These are phyloP conservation scores for crab-eating macaque (Macaca fascicularis) DNA, from an alignment of 2,113 vertebrate genomes.

Conservation along the genomic window DNA sequence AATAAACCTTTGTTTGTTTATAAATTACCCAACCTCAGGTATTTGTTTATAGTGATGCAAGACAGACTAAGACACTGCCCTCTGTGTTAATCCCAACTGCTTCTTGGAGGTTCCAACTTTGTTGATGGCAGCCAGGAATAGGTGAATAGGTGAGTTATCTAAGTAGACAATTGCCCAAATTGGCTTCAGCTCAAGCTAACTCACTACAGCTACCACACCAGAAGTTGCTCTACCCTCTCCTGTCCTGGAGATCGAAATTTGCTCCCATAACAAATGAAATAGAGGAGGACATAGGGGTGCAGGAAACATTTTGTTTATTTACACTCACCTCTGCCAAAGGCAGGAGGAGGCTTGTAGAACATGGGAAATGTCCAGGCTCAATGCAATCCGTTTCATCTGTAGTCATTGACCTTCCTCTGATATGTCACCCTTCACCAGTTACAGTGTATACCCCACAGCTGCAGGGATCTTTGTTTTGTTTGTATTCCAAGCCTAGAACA, in stretches of 20 bases:
- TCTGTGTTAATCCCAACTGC: not conserved
- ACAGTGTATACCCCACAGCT: fast-evolving
- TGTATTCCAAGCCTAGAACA: not conserved
- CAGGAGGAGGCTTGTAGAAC: not conserved
- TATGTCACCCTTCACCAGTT: not conserved
- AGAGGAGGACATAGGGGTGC: not conserved
- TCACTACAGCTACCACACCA: no score
- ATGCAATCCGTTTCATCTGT: not conserved
- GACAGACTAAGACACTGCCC: not conserved
- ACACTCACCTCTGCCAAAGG: not conserved
- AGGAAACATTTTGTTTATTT: not conserved
- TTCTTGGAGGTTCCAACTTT: not conserved
- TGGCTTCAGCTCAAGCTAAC: not conserved
- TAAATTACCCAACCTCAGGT: not conserved
- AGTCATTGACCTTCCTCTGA: not conserved
- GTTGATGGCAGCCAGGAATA: not conserved
- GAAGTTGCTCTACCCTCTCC: not conserved
- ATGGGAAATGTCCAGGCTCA: not conserved
- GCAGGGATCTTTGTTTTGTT: not conserved
- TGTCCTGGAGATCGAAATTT: not conserved
- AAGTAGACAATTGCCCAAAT: not conserved
- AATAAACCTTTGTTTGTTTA: not conserved
- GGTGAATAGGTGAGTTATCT: not conserved
- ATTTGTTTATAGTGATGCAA: not conserved
- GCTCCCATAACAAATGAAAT: no score